Evolutionary conservation across 1,140 invertebrate genomes (phyloP).

Genomic region (Neocloeon triangulifer): DNA sequence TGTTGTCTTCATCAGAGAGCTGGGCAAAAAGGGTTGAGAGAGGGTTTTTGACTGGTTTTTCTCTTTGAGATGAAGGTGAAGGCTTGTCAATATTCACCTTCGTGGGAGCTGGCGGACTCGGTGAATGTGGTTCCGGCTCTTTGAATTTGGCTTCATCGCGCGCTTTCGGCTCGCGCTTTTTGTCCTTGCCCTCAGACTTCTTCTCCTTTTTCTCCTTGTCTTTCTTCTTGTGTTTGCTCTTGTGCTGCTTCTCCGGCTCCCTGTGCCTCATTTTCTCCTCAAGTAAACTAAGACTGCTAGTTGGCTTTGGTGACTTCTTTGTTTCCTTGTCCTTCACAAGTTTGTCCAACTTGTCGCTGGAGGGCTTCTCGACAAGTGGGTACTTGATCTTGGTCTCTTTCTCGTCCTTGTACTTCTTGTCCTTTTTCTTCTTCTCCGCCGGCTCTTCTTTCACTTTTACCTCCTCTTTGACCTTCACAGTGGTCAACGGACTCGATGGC

Average conservation of each 20-base stretch:
- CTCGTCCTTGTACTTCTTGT: constrained; percentile 13
- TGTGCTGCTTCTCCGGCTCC: constrained; percentile 6
- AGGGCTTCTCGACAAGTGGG: constrained; percentile 20
- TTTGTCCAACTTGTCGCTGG: constrained; percentile 19
- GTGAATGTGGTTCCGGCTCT: constrained; percentile 19
- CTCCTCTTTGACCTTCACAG: no score
- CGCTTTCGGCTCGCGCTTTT: constrained; percentile 16
- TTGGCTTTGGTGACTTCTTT: constrained; percentile 16
- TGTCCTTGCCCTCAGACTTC: constrained; percentile 22
- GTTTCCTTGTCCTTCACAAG: constrained; percentile 17
- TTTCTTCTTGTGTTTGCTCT: constrained; percentile 24
- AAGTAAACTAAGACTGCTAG: no score
- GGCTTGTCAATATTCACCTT: constrained; percentile 1
- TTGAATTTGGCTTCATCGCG: constrained; percentile 13
- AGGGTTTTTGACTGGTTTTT: constrained; percentile 10
- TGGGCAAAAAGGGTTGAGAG: constrained; percentile 14
- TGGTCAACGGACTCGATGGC: no score
- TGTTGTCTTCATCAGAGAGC: constrained; percentile 17
- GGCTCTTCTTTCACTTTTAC: constrained; percentile 22
- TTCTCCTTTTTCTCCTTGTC: constrained; percentile 24
- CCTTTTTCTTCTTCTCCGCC: constrained; percentile 25
- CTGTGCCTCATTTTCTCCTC: constrained; percentile 6
- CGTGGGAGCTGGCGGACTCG: constrained; percentile 18
- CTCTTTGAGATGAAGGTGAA: constrained; percentile 3
- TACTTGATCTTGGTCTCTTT: constrained; percentile 11